These are phyloP conservation scores for Oreochromis mossambicus DNA, from an alignment of 2,797 vertebrate species.

Conservation along the genomic window DNA sequence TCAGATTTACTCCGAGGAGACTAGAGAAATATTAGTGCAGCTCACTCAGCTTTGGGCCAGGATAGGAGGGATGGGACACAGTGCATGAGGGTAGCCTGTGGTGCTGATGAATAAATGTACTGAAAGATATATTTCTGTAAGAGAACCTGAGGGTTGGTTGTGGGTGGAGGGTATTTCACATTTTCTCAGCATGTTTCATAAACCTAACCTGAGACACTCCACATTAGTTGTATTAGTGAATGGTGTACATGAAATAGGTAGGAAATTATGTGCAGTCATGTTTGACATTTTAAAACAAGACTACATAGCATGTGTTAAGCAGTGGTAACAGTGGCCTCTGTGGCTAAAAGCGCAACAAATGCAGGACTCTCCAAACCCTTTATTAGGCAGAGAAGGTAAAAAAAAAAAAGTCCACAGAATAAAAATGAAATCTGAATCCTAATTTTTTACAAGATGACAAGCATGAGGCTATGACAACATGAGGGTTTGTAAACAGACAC, in stretches of 20 bases:
- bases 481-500: background rate
- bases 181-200: slow-evolving; percentile 10
- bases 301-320: background rate
- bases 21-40: slow-evolving; percentile 17
- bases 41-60: slow-evolving; percentile 33
- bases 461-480: background rate
- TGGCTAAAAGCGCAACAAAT: background rate
- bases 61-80: background rate
- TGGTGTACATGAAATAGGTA: slow-evolving; percentile 47
- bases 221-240: slow-evolving; percentile 2
- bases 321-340: background rate
- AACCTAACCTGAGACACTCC: slow-evolving; percentile 4
- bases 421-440: background rate
- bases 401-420: background rate
- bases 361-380: background rate
- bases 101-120: slow-evolving; percentile 9
- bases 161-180: slow-evolving; percentile 17
- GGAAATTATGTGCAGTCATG: background rate
- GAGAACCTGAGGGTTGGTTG: background rate
- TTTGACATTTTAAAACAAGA: slow-evolving; percentile 41
- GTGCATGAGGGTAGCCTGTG: background rate
- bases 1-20: slow-evolving; percentile 24
- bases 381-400: background rate
- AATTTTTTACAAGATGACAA: background rate
- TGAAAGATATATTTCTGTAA: slow-evolving; percentile 6